Percentiles rank a stretch among this genome's conserved stretches.
phyloP scores from a whole-genome alignment of 2,888 invertebrate genomes.

The Pristionchus entomophagus region DNA sequence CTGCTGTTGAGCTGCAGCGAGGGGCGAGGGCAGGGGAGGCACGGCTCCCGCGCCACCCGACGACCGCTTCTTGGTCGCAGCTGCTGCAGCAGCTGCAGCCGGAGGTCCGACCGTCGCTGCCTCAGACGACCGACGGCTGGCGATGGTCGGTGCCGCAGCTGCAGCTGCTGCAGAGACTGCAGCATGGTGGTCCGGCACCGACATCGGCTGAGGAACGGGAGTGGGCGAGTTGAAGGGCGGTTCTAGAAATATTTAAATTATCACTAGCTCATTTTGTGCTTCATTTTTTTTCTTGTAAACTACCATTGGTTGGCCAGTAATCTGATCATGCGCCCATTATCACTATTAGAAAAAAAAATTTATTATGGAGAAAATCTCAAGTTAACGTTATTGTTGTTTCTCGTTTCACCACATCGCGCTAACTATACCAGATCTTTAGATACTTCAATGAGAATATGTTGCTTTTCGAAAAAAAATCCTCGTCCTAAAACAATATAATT shows the following conservation, averaged over 20 bases:
- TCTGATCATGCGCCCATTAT: too few species aligned
- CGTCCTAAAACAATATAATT: too few species aligned
- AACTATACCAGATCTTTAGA: too few species aligned
- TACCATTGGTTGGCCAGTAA: background rate
- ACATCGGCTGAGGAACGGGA: background rate
- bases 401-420: too few species aligned
- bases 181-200: background rate
- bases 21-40: background rate
- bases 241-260: background rate
- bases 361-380: background rate
- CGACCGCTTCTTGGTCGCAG: constrained; percentile 8
- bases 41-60: background rate
- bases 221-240: constrained; percentile 23
- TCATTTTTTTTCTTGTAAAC: too few species aligned
- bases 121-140: background rate
- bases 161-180: background rate
- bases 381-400: too few species aligned
- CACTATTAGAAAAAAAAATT: background rate
- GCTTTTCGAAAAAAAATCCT: too few species aligned
- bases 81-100: background rate
- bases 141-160: background rate
- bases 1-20: background rate
- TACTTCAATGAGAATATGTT: too few species aligned
- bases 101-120: background rate
- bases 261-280: background rate